Base-by-base conservation (phyloP, 1,140 invertebrate species). In the Drosophila athabasca region DNA sequence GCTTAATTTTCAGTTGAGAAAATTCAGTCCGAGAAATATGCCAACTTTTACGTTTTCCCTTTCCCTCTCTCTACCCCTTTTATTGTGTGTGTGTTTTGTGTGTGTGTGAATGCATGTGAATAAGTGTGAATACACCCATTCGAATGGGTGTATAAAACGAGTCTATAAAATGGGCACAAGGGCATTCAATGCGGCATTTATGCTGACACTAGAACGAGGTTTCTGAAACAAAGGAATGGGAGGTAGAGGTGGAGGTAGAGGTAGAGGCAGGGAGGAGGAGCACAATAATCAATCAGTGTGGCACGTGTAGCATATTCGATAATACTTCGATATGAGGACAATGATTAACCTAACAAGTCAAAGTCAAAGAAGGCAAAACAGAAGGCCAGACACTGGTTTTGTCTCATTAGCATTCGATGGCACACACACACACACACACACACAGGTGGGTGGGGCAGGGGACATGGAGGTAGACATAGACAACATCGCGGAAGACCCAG, bases 91-190 rank as follows among this genome's bases (percentile, higher is more conserved):
- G 8, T n/a, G 46, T 55, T 24, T 48, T 69, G 54, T 41, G 44
- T n/a, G 19, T 53, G 59, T 60, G 64, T 64, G 62, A 39, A 13
- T 39, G 11, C 3, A 39, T 65, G 41, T 49, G 31, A 57, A 65
- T 44, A 31, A 57, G 64, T 68, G 44, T 69, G 66, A 69, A 69
- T 69, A 69, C 64, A 69, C 65, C 57, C 66, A 68, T 69, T 39
- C 52, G 50, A 58, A 26, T 55, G 26, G 53, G n/a, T n/a, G n/a
- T n/a, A n/a, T 44, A 4, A 39, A 73, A 51, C 29, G 46, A 57
- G 69, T 73, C 68, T 55, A 72, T 48, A 39, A 72, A 88, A 88
- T 71, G 68, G 59, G 84, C 67, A 83, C 83, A 88, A 88, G 79
- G 83, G 64, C 84, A 70, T 77, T 79, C 51, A 61, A 62, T 62